phyloP scores from a whole-genome alignment of 2,888 invertebrate species.

The Lomographa bimaculata region DNA sequence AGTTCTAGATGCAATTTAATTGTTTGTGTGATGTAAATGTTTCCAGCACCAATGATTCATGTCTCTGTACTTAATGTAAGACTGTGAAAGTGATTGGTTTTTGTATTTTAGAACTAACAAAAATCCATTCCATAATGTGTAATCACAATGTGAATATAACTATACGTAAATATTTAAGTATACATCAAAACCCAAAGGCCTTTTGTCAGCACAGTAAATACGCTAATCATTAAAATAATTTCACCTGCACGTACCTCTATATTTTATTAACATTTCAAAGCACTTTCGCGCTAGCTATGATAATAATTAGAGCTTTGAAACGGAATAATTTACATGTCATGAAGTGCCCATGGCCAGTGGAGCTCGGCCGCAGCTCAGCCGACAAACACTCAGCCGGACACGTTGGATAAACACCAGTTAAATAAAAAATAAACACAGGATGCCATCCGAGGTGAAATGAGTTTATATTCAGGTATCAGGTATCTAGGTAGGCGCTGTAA shows the following conservation, averaged over 20 bases:
- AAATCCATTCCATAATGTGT: too few species aligned
- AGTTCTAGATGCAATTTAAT: too few species aligned
- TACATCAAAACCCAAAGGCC: too few species aligned
- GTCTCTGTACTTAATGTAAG: too few species aligned
- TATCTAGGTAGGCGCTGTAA: conserved; percentile 6
- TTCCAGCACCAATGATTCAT: too few species aligned
- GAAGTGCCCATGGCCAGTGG: conserved; percentile 14
- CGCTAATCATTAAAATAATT: too few species aligned
- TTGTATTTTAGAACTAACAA: too few species aligned
- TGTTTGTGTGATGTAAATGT: too few species aligned
- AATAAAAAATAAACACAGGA: conserved; percentile 23
- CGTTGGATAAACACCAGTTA: conserved; percentile 21
- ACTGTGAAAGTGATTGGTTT: too few species aligned
- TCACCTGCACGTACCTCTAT: conserved; percentile 1
- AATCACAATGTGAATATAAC: too few species aligned
- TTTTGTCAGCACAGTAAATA: too few species aligned
- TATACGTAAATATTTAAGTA: too few species aligned
- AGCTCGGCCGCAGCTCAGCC: conserved; percentile 13
- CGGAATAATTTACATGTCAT: conserved; percentile 18
- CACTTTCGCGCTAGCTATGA: conserved; percentile 4
- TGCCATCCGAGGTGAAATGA: conserved; percentile 14
- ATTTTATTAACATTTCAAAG: not conserved
- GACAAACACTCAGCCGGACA: conserved; percentile 22
- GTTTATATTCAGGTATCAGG: conserved; percentile 24
- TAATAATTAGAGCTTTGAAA: conserved; percentile 12